phyloP scores from a whole-genome alignment of 2,797 vertebrate species.

The Alcedo quadribrachys region DNA sequence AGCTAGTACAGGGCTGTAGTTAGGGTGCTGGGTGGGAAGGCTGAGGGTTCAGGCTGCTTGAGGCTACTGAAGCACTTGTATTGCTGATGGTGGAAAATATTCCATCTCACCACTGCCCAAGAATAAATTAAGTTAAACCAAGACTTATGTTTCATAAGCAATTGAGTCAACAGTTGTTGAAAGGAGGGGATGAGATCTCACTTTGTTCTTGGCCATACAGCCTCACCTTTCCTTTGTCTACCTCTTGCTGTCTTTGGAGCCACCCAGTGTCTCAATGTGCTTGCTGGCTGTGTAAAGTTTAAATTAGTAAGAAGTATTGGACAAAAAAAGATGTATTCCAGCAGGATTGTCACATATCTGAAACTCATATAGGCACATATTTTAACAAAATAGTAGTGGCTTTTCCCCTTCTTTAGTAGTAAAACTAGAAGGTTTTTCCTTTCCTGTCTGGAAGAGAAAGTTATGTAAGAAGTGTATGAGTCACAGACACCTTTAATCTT shows the following conservation, averaged over 20 bases:
- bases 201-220: not conserved
- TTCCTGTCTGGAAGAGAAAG: not conserved
- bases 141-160: not conserved
- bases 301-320: not conserved
- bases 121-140: not conserved
- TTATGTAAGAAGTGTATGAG: not conserved
- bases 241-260: not conserved
- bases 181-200: not conserved
- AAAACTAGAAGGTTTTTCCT: not conserved
- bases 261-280: rapidly evolving
- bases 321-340: not conserved
- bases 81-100: not conserved
- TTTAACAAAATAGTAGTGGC: not conserved
- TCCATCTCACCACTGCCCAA: not conserved
- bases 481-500: not conserved
- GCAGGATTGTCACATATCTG: not conserved
- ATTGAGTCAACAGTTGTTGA: not conserved
- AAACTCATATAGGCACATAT: not conserved
- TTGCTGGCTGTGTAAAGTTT: not conserved
- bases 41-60: not conserved
- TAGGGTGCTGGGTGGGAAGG: not conserved
- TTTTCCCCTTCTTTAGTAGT: no score
- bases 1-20: not conserved
- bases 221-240: not conserved
- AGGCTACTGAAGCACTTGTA: not conserved